phyloP scores from a whole-genome alignment of 2,113 vertebrate genomes.

The Otolemur garnettii region DNA sequence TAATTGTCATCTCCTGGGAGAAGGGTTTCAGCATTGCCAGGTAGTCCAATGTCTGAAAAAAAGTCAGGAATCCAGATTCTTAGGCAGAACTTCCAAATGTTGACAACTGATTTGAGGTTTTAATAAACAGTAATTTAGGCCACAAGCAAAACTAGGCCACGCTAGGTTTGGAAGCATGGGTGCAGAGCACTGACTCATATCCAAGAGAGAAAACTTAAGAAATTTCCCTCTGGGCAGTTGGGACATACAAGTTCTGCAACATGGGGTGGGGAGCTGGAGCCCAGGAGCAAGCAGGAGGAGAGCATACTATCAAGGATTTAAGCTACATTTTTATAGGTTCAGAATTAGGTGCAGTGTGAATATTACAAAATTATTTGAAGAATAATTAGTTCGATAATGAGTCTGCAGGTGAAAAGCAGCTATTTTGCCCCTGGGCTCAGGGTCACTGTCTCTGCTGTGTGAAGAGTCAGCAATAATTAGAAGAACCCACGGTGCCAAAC shows the following conservation, averaged over 20 bases:
- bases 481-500: conserved; percentile 80
- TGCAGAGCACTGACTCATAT: conserved; percentile 21
- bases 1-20: background rate
- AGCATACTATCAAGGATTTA: background rate
- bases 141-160: background rate
- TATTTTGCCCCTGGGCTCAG: conserved; percentile 80
- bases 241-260: background rate
- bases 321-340: conserved; percentile 71
- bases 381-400: conserved; percentile 82
- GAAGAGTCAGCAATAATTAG: conserved; percentile 87
- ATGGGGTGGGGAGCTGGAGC: background rate
- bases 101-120: conserved; percentile 15
- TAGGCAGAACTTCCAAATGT: background rate
- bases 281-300: background rate
- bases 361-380: conserved; percentile 82
- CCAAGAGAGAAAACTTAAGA: conserved; percentile 12
- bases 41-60: background rate
- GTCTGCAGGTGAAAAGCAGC: conserved; percentile 79
- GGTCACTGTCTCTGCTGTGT: conserved; percentile 81
- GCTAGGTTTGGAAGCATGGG: background rate
- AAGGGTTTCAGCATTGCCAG: background rate
- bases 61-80: background rate
- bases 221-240: background rate
- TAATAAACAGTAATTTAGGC: background rate
- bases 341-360: conserved; percentile 57